These are phyloP conservation scores for Nomada hirtipes DNA, from an alignment of 2,888 invertebrate species.

Conservation along the genomic window DNA sequence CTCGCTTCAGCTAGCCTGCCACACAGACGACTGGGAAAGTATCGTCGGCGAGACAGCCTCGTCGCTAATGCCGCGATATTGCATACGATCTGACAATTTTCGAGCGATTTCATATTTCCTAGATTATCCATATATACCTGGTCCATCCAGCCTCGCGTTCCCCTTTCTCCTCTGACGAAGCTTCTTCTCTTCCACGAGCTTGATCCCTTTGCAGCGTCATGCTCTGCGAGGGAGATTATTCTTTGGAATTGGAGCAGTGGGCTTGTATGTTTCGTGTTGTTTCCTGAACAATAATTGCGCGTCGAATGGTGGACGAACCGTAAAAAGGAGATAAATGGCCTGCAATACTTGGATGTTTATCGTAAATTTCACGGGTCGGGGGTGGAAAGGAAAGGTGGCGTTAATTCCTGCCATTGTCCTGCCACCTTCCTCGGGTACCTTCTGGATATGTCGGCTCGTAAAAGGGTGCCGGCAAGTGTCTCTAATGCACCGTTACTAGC, in stretches of 20 bases:
- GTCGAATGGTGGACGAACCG: background rate
- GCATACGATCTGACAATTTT: constrained; percentile 78
- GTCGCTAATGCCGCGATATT: constrained; percentile 78
- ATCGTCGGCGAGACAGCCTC: constrained; percentile 52
- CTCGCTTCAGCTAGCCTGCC: constrained; percentile 8
- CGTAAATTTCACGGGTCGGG: constrained; percentile 2
- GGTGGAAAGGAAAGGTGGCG: constrained; percentile 28
- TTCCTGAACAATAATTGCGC: background rate
- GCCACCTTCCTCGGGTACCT: constrained; percentile 44
- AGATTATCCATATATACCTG: constrained; percentile 68
- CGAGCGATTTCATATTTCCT: constrained; percentile 77
- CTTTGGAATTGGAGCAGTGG: background rate
- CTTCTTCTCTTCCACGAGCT: no score
- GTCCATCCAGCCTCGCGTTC: background rate
- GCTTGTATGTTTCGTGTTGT: background rate
- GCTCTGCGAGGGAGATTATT: background rate
- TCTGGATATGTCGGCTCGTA: constrained; percentile 75
- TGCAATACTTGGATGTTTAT: background rate
- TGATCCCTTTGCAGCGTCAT: background rate
- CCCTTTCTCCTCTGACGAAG: background rate
- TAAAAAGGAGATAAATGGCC: background rate
- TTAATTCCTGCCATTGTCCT: constrained; percentile 72
- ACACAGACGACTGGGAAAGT: constrained; percentile 42
- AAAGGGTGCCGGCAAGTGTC: constrained; percentile 77
- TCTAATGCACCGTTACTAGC: constrained; percentile 79